Conservation (phyloP, 2,113 vertebrate genomes). For the Bubalus kerabau region DNA sequence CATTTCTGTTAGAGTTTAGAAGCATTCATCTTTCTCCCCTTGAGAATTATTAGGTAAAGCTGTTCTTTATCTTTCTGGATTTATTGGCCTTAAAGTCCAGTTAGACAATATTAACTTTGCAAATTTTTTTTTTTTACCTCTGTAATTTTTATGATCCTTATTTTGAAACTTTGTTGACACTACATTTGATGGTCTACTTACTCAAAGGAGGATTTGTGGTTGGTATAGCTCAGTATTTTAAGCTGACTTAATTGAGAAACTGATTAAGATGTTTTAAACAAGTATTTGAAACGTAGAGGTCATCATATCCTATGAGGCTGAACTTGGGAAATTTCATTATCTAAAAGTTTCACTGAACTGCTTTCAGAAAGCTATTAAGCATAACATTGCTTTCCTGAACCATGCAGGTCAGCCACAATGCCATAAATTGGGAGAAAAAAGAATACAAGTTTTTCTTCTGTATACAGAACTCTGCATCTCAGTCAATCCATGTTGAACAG, state of each 20-base stretch:
- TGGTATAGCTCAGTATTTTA: not conserved
- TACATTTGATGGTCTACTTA: slow-evolving; percentile 58
- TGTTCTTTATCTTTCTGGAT: not conserved
- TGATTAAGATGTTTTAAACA: slow-evolving; percentile 37
- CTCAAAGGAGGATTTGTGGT: not conserved
- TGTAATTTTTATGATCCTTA: not conserved
- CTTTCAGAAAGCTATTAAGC: not conserved
- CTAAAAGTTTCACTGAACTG: not conserved
- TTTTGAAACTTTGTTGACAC: slow-evolving; percentile 50
- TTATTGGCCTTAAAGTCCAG: not conserved
- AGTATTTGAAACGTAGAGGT: not conserved
- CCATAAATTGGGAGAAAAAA: not conserved
- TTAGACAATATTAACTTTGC: slow-evolving; percentile 21
- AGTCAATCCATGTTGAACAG: not conserved
- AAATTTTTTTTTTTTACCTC: not conserved
- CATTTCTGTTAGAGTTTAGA: not conserved
- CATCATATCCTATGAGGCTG: not conserved
- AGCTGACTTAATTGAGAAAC: slow-evolving; percentile 26
- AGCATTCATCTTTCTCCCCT: not conserved
- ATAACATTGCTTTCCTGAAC: not conserved
- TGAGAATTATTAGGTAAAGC: not conserved
- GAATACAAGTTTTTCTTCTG: not conserved
- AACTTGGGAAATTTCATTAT: slow-evolving; percentile 1
- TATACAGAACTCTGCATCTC: not conserved
- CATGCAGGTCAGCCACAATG: not conserved